Evolutionary conservation across 2,888 invertebrate species (phyloP), one percentile per base, ranked within the genome.

Genomic region (Heterodera filipjevi): DNA sequence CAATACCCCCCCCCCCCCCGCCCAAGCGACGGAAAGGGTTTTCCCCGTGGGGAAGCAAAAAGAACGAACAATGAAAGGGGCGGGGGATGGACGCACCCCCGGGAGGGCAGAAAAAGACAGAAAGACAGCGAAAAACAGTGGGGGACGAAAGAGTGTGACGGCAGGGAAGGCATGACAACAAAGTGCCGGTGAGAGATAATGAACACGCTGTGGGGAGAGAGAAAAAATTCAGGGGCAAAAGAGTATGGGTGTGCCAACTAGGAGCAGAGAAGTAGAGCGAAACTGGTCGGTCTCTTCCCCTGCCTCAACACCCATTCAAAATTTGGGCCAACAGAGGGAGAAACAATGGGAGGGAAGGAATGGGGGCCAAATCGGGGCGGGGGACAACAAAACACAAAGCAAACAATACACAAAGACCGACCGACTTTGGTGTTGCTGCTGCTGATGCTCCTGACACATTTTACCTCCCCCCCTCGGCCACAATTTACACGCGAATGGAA

Each of bases 311-410:
- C 19, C 46, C 2, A 12, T 59, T 6, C 59, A 59, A 49, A 49
- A 49, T 16, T 59, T 19, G 59, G 59, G 59, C 59, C 59, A 53
- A 53, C 5, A 8, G 59, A 27, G 27, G 59, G 59, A 22, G n/a
- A 27, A 12, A 44, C 44, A 22, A 5, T 0, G 22, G 53, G 16
- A 10, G 59, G 59, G 27, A 59, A 39, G 39, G 10, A 39, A 39
- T 39, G 39, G 39, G 39, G 39, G 39, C 39, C 39, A 39, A 39
- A 39, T n/a, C n/a, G n/a, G 39, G 39, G 33, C 30, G 49, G 19
- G 44, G 59, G 10, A 49, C 73, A 27, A 64, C 64, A 49, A 73
- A 73, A 73, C 73, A 73, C 59, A 53, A 73, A 27, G 49, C 49
- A 59, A 59, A 59, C 59, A 59, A 59, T 59, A 12, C 59, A 59